Evolutionary conservation across 64 coral and sea anemone species (phyloP).

Genomic region (Stichodactyla helianthus): DNA sequence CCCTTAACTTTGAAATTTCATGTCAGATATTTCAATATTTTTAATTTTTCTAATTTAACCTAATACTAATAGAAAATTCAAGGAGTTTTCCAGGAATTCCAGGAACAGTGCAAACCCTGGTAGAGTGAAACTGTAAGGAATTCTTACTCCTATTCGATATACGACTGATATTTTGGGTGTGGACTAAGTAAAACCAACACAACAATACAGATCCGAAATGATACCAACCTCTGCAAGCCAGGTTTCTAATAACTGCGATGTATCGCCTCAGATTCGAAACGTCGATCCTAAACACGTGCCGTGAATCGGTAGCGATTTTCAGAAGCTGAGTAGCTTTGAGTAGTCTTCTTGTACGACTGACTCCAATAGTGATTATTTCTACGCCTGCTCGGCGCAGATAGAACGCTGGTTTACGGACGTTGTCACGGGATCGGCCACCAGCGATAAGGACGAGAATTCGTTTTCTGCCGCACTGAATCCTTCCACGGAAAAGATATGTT

Average conservation of each 20-base stretch:
- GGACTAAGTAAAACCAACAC: neutral
- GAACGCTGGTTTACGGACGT: slow-evolving; percentile 36
- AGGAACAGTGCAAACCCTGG: no score
- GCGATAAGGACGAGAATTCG: slow-evolving; percentile 65
- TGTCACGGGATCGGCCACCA: slow-evolving; percentile 50
- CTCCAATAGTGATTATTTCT: slow-evolving; percentile 45
- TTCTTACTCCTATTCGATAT: no score
- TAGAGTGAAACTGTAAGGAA: no score
- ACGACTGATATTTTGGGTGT: no score
- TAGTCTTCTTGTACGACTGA: slow-evolving; percentile 20
- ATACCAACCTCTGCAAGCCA: slow-evolving; percentile 49
- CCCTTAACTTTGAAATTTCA: no score
- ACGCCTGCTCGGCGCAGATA: slow-evolving; percentile 58
- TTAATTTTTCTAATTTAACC: no score
- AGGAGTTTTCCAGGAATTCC: no score
- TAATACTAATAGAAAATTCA: no score
- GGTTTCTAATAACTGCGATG: slow-evolving; percentile 39
- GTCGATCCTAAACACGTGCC: slow-evolving; percentile 45
- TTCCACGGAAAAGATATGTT: slow-evolving; percentile 41
- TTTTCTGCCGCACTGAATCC: slow-evolving; percentile 47
- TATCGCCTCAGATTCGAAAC: slow-evolving; percentile 32
- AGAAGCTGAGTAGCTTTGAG: slow-evolving; percentile 29
- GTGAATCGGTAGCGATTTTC: slow-evolving; percentile 55
- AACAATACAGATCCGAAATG: neutral
- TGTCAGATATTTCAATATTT: no score